Evolutionary conservation across 2,888 invertebrate species (phyloP).

Genomic region (Acheta domesticus): DNA sequence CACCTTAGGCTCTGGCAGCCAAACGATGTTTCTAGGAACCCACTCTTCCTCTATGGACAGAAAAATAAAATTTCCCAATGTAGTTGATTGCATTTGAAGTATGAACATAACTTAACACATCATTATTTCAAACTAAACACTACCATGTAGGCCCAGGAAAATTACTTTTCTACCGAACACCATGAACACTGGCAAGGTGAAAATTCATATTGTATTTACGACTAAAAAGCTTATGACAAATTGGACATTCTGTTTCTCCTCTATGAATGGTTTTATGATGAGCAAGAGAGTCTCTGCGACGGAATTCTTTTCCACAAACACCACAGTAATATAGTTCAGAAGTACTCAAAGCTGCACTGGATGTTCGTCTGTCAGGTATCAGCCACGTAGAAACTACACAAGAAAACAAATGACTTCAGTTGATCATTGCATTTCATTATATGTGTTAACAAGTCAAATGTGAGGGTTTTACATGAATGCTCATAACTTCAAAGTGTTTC

Average conservation of each 20-base stretch:
- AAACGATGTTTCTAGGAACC: neutral
- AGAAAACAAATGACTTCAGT: too few species aligned
- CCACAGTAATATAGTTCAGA: conserved; percentile 46
- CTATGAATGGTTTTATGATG: conserved; percentile 61
- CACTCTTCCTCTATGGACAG: neutral
- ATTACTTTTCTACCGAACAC: neutral
- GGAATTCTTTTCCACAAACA: conserved; percentile 59
- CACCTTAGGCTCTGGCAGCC: conserved; percentile 43
- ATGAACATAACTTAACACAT: too few species aligned
- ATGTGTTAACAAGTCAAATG: too few species aligned
- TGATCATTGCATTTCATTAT: too few species aligned
- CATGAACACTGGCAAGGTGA: conserved; percentile 40
- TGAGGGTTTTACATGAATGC: too few species aligned
- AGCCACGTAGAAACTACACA: too few species aligned
- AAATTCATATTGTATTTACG: conserved; percentile 41
- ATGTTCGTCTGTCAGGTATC: too few species aligned
- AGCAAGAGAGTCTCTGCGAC: conserved; percentile 60
- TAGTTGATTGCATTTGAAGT: neutral
- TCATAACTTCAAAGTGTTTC: too few species aligned
- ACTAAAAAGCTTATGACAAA: conserved; percentile 60
- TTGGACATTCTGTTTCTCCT: conserved; percentile 61
- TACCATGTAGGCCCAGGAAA: too few species aligned
- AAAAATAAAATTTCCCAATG: conserved; percentile 11
- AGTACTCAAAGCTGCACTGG: neutral
- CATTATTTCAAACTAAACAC: too few species aligned